Evolutionary conservation across 2,797 vertebrate genomes (phyloP).

Genomic region (Tokudaia muenninki): DNA sequence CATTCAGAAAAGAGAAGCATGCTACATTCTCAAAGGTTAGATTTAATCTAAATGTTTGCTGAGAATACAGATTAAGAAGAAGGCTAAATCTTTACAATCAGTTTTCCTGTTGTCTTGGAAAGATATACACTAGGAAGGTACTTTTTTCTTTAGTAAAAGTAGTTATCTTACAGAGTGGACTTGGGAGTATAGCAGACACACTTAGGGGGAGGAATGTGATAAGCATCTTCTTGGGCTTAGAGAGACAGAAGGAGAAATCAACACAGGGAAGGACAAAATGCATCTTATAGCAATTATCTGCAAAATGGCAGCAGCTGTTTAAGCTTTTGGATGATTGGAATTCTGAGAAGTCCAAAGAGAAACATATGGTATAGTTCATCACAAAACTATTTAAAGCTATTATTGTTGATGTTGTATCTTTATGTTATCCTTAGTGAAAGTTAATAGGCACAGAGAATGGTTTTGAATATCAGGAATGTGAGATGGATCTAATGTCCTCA

Average conservation of each 20-base stretch:
- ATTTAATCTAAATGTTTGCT: conserved; percentile 34
- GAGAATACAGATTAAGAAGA: conserved; percentile 50
- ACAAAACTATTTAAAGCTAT: conserved; percentile 49
- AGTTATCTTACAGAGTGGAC: conserved; percentile 28
- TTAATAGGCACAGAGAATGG: conserved; percentile 50
- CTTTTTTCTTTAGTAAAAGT: not conserved
- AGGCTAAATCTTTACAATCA: conserved; percentile 11
- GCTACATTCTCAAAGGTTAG: conserved; percentile 42
- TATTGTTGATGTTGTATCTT: conserved; percentile 52
- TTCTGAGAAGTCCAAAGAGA: conserved; percentile 74
- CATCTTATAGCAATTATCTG: conserved; percentile 54
- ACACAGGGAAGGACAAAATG: conserved; percentile 50
- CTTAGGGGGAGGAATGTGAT: not conserved
- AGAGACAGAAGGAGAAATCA: conserved; percentile 66
- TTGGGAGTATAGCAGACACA: not conserved
- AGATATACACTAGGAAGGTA: not conserved
- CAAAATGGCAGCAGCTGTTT: conserved; percentile 75
- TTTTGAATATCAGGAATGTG: not conserved
- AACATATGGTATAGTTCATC: conserved; percentile 72
- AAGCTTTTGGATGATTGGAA: conserved; percentile 39
- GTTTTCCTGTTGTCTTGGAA: conserved; percentile 43
- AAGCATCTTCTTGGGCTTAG: not conserved
- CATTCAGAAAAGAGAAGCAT: not conserved
- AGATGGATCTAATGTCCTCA: not conserved
- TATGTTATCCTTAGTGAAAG: conserved; percentile 58